Base-by-base conservation (phyloP, 2,888 invertebrate genomes). In the Philaethria dido region DNA sequence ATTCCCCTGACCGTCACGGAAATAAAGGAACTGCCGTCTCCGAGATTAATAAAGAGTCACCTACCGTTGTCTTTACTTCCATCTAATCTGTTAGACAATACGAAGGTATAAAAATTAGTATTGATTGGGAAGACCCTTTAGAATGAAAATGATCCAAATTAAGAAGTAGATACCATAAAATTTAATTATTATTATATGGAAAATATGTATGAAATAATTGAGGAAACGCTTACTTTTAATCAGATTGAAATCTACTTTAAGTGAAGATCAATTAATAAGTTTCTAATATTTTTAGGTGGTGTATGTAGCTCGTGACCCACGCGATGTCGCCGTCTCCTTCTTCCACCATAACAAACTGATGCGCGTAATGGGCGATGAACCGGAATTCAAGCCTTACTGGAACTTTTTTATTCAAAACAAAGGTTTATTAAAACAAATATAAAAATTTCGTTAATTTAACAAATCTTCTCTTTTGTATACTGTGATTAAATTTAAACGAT, bases 241-340 rank as follows among this genome's bases (percentile, higher is more conserved):
- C 29, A 29, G 6, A 29, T 29, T 33, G 4, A 13, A 55, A 39
- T 1, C 0, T 39, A 36, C 9, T 54, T 13, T 14, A 14, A 6
- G 14, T 22, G n/a, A 39, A 13, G 5, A 8, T 8, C 5, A 20
- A 25, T 33, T 18, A 13, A 5, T 8, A 18, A 20, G 13, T 39
- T 22, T 20, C 9, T 39, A 0, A 5, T 63, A 14, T 44, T 57
- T 44, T 20, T n/a, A 48, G 70, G 74, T 76, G 0, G 93, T 97
- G 61, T 97, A 97, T 78, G 94, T 97, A 0, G 95, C 95, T 0
- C 92, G 97, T 64, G 96, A 97, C 85, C 96, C 97, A 0, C 95
- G 96, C 82, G 97, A 97, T 82, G 95, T 96, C 0, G 94, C 94
- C 0, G 95, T 97, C 0, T 97, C 97, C 0, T 96, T 93, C 79